phyloP scores from a whole-genome alignment of 2,113 vertebrate genomes.

The Campylorhamphus procurvoides region DNA sequence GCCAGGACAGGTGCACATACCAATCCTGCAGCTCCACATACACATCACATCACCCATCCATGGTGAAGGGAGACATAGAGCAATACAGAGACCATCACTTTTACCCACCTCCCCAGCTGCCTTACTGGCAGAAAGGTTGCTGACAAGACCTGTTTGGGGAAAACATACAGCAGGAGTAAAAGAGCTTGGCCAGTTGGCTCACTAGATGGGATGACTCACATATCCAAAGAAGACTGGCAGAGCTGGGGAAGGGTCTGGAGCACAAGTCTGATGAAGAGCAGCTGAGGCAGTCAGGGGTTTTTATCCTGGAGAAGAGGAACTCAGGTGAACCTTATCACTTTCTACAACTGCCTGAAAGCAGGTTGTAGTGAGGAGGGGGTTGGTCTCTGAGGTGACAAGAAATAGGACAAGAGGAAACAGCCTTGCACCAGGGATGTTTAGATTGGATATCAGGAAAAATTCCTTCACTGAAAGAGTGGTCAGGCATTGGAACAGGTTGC shows the following conservation, averaged over 20 bases:
- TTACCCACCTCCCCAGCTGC: not conserved
- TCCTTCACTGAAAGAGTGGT: not conserved
- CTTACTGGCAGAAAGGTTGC: not conserved
- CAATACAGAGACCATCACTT: not conserved
- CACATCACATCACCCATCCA: fast-evolving
- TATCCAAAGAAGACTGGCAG: not conserved
- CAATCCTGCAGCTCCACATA: not conserved
- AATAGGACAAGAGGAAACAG: not conserved
- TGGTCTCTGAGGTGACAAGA: not conserved
- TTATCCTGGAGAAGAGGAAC: not conserved
- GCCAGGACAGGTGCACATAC: fast-evolving
- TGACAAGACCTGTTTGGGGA: not conserved
- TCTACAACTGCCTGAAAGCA: not conserved
- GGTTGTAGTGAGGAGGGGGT: not conserved
- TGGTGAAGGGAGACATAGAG: too few relatives aligned
- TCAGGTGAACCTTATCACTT: not conserved
- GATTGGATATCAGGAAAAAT: not conserved
- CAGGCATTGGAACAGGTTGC: not conserved
- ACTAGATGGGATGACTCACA: not conserved
- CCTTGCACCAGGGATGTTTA: not conserved
- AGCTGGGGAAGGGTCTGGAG: not conserved
- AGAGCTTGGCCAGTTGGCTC: not conserved
- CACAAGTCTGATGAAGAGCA: not conserved
- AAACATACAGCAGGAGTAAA: not conserved
- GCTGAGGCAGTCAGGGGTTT: not conserved